Conservation (phyloP, 2,888 invertebrate genomes). For the Dryomyza anilis region DNA sequence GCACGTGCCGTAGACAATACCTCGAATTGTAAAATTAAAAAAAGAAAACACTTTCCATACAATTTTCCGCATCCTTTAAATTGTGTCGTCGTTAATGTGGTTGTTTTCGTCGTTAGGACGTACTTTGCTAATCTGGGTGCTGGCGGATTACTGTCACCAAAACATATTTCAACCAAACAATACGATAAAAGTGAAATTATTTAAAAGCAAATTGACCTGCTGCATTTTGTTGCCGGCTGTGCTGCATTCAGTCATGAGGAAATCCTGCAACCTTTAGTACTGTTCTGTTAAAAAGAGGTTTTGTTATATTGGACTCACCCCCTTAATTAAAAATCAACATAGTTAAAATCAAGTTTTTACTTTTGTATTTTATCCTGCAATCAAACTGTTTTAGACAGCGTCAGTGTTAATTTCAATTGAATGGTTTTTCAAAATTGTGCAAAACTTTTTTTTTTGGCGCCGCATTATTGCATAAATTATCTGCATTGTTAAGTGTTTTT, state of each 20-base stretch:
- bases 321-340: neutral
- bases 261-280: neutral
- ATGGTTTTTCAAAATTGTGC: too few relatives aligned
- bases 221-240: slow-evolving; percentile 29
- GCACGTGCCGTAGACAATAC: slow-evolving; percentile 54
- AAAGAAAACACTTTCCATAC: slow-evolving; percentile 33
- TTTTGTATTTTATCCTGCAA: slow-evolving; percentile 5
- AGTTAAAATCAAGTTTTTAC: neutral
- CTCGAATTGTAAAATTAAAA: too few relatives aligned
- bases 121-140: slow-evolving; percentile 55
- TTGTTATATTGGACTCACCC: neutral
- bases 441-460: neutral
- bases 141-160: slow-evolving; percentile 62
- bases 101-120: slow-evolving; percentile 39
- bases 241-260: slow-evolving; percentile 10
- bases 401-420: slow-evolving; percentile 32
- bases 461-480: slow-evolving; percentile 43
- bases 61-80: slow-evolving; percentile 25
- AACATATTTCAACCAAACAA: slow-evolving; percentile 53
- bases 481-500: slow-evolving; percentile 50
- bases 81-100: slow-evolving; percentile 14
- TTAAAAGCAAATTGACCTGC: slow-evolving; percentile 54
- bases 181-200: slow-evolving; percentile 39
- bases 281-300: neutral
- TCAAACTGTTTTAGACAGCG: slow-evolving; percentile 27